phyloP scores from a whole-genome alignment of 2,888 invertebrate genomes.

The Drepanosiphum platanoidis region DNA sequence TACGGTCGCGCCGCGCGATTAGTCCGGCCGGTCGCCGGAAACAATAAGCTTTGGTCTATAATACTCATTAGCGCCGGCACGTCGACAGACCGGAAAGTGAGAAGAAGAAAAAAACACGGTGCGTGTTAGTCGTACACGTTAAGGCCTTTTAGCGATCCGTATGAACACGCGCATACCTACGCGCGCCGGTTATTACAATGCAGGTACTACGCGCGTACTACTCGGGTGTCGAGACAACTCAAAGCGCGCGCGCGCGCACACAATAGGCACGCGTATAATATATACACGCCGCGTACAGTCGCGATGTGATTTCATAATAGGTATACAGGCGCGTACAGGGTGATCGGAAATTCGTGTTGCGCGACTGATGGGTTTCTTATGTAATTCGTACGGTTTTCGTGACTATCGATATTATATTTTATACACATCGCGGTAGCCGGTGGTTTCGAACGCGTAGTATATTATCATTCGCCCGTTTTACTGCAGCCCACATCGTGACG shows the following conservation, averaged over 20 bases:
- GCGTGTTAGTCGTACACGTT: neutral
- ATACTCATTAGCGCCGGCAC: slow-evolving; percentile 48
- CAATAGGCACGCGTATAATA: neutral
- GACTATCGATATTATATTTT: too few relatives aligned
- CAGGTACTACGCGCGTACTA: neutral
- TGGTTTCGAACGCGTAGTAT: too few relatives aligned
- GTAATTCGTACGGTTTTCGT: too few relatives aligned
- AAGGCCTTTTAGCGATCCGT: slow-evolving; percentile 32
- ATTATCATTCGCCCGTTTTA: too few relatives aligned
- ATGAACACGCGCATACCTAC: neutral
- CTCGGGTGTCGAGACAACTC: neutral
- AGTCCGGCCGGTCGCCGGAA: slow-evolving; percentile 37
- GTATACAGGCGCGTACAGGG: too few relatives aligned
- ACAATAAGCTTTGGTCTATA: slow-evolving; percentile 28
- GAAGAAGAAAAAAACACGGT: neutral
- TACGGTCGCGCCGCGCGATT: slow-evolving; percentile 12
- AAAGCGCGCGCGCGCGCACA: neutral
- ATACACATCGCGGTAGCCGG: too few relatives aligned
- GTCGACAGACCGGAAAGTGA: slow-evolving; percentile 18
- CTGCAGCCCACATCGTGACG: too few relatives aligned
- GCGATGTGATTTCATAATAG: too few relatives aligned
- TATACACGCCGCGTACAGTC: too few relatives aligned
- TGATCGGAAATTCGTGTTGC: neutral
- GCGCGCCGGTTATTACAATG: too few relatives aligned
- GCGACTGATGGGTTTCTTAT: too few relatives aligned